Base-by-base conservation (phyloP, 2,888 invertebrate species). In the Apantesis nais region DNA sequence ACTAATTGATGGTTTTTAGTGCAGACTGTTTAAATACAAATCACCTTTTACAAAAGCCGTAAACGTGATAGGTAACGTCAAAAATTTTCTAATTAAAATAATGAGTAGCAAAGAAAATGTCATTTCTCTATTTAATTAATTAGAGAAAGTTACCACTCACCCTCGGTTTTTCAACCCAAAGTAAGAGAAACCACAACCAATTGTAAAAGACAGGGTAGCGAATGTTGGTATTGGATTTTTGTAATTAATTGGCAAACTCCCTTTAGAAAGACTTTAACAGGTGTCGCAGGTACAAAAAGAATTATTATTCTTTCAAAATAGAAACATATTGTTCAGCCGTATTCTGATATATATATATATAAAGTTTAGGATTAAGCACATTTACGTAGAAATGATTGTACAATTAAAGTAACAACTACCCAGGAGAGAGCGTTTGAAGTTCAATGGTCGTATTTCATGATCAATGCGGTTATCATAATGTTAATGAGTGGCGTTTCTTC, bases 391-490 rank as follows among this genome's bases (percentile, higher is more conserved):
- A n/a, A 5, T n/a, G 34, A 25, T 37, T n/a, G 8, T 16, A 55
- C 37, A 66, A 37, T 37, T 66, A 29, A 67, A 44, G 55, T 62
- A 68, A 68, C 22, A 70, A 52, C 60, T 29, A 62, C 68, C 29
- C 58, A 71, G 77, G 77, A 77, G 79, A 86, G 85, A 81, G 84
- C 71, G 70, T 68, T 67, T 73, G 64, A 80, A 82, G 85, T 82
- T 87, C 82, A 87, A 79, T 64, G 75, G 64, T 78, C 70, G 66
- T 66, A 66, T 66, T 87, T 85, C 82, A 84, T 73, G 85, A 84
- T 83, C 81, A 83, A 70, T 83, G 85, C 79, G 84, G 81, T 76
- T 81, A 78, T 76, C 82, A 80, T 83, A 81, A 79, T 81, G 82
- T 77, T 70, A 66, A 78, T 69, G 73, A 70, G 29, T 41, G 12